phyloP scores from a whole-genome alignment of 2,113 vertebrate species.

The Gymnobelideus leadbeateri region DNA sequence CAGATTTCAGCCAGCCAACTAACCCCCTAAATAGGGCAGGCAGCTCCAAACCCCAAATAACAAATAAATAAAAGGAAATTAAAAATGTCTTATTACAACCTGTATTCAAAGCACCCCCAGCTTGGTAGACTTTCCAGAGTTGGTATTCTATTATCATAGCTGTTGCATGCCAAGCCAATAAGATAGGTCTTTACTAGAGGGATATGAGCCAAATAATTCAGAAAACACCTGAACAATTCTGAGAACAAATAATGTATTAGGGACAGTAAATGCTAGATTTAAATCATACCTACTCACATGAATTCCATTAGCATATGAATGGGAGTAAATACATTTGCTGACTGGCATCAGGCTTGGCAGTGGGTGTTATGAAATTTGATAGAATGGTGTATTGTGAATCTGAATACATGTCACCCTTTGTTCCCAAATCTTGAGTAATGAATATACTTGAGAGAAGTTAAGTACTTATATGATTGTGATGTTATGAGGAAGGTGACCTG shows the following conservation, averaged over 20 bases:
- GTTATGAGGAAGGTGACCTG: not conserved
- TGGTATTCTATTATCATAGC: not conserved
- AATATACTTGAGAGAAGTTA: not conserved
- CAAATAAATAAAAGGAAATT: not conserved
- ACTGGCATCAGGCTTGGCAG: not conserved
- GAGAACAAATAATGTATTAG: not conserved
- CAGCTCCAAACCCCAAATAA: not conserved
- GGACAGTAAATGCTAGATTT: not conserved
- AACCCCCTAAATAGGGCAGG: not conserved
- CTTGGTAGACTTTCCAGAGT: not conserved
- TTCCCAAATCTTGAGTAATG: not conserved
- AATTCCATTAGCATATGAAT: slow-evolving; percentile 10
- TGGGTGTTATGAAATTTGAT: slow-evolving; percentile 4
- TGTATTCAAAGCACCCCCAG: not conserved
- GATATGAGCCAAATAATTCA: not conserved
- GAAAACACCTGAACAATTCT: slow-evolving; percentile 13
- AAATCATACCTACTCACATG: not conserved
- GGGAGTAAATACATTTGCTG: not conserved
- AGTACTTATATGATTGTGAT: not conserved
- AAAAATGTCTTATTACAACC: not conserved
- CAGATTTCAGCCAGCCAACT: not conserved
- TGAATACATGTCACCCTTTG: not conserved
- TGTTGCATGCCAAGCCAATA: not conserved
- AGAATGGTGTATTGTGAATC: not conserved
- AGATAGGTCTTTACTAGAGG: not conserved